These are phyloP conservation scores for Gymnogyps californianus DNA, from an alignment of 2,113 vertebrate species.

Conservation along the genomic window DNA sequence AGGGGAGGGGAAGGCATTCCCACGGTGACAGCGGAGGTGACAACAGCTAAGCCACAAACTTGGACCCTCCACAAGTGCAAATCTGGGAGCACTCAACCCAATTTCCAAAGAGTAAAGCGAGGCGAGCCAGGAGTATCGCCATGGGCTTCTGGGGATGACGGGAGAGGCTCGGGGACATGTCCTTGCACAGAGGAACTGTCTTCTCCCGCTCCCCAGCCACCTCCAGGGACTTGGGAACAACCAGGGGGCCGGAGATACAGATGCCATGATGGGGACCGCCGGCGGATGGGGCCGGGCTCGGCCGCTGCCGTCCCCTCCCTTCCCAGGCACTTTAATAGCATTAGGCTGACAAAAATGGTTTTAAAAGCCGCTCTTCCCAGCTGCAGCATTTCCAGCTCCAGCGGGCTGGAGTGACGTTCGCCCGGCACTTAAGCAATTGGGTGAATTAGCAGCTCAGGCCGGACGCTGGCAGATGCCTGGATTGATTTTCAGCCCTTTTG, in stretches of 20 bases:
- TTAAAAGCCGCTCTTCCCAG: not conserved
- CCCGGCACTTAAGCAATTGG: not conserved
- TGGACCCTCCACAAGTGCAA: not conserved
- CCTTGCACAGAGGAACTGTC: not conserved
- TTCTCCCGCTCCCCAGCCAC: not conserved
- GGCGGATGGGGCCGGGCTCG: accelerated
- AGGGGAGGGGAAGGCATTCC: too few species aligned
- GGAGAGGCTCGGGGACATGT: not conserved
- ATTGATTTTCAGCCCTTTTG: not conserved
- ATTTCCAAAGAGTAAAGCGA: not conserved
- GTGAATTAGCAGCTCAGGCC: not conserved
- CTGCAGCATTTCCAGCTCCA: not conserved
- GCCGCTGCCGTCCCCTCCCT: not conserved
- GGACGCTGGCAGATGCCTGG: not conserved
- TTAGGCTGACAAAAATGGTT: not conserved
- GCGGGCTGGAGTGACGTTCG: accelerated
- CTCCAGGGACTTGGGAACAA: too few species aligned
- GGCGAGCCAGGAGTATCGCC: too few species aligned
- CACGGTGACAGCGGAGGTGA: not conserved
- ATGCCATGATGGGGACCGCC: accelerated
- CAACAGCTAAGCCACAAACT: not conserved
- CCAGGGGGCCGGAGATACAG: not conserved
- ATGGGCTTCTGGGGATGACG: not conserved
- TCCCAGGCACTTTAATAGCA: not conserved
- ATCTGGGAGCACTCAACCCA: not conserved